These are phyloP conservation scores for Drosophila subquinaria DNA, from an alignment of 2,888 invertebrate genomes.

Conservation along the genomic window DNA sequence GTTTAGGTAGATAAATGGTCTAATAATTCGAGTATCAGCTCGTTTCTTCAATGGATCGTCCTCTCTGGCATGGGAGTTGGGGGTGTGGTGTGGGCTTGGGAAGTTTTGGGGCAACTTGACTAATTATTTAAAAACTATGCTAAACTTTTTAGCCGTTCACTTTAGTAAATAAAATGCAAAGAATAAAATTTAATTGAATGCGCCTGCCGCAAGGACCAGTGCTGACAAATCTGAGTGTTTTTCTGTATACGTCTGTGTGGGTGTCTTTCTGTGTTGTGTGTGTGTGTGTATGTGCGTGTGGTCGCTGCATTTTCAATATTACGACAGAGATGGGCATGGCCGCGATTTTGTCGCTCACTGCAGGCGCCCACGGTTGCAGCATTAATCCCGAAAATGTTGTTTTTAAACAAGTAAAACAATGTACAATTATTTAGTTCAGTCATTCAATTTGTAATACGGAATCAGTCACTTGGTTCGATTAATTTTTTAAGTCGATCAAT, in stretches of 20 bases:
- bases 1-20: not conserved
- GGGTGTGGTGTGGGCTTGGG: not conserved
- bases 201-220: slow-evolving; percentile 35
- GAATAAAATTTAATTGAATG: slow-evolving; percentile 62
- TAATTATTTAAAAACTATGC: slow-evolving; percentile 66
- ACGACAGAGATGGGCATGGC: not conserved
- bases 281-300: slow-evolving; percentile 40
- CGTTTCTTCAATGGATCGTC: slow-evolving; percentile 4
- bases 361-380: too few species aligned
- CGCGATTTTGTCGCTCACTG: not conserved
- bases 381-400: too few species aligned
- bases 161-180: slow-evolving; percentile 77
- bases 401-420: too few species aligned
- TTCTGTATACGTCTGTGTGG: slow-evolving; percentile 14
- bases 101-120: slow-evolving; percentile 54
- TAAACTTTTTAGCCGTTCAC: slow-evolving; percentile 62
- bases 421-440: too few species aligned
- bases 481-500: too few species aligned
- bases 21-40: not conserved
- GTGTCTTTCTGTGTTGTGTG: slow-evolving; percentile 28
- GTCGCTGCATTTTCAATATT: slow-evolving; percentile 26
- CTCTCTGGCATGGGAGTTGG: not conserved
- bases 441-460: too few species aligned
- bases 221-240: slow-evolving; percentile 42
- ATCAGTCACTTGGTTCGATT: too few species aligned